Evolutionary conservation across 1,140 invertebrate genomes (phyloP).

Genomic region (Pristionchus pacificus): DNA sequence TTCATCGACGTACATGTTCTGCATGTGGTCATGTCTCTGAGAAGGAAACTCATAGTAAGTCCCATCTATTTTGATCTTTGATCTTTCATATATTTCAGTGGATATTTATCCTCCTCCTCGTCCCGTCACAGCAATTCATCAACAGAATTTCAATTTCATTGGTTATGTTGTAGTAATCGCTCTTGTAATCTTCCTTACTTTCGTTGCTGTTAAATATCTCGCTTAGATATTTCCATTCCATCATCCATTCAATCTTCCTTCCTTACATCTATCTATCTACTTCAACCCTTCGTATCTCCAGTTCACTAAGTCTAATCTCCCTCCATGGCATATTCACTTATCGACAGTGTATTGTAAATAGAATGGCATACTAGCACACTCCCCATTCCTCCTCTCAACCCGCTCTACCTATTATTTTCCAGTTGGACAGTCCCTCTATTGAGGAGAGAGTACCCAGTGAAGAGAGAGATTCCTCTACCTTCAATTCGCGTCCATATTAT

Average conservation of each 20-base stretch:
- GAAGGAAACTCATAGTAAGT: not conserved
- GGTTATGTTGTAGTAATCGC: slow-evolving; percentile 31
- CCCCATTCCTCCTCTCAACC: too few species aligned
- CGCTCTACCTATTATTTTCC: too few species aligned
- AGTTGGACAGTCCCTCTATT: too few species aligned
- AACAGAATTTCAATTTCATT: slow-evolving; percentile 23
- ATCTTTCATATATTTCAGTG: too few species aligned
- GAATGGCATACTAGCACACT: too few species aligned
- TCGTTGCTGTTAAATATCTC: slow-evolving; percentile 31
- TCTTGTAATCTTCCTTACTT: slow-evolving; percentile 25
- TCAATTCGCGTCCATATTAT: too few species aligned
- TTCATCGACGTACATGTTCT: not conserved
- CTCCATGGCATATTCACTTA: too few species aligned
- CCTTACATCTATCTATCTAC: not conserved
- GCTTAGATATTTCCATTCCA: slow-evolving; percentile 12
- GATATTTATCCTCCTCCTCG: slow-evolving; percentile 25
- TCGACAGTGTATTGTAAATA: too few species aligned
- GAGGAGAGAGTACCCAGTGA: too few species aligned
- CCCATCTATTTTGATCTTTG: not conserved
- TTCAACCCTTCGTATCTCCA: not conserved
- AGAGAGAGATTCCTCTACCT: too few species aligned
- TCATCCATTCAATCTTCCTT: not conserved
- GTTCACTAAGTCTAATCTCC: too few species aligned
- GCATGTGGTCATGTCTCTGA: not conserved
- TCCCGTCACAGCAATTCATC: slow-evolving; percentile 23